Evolutionary conservation across 2,888 invertebrate genomes (phyloP).

Genomic region (Celastrina argiolus): DNA sequence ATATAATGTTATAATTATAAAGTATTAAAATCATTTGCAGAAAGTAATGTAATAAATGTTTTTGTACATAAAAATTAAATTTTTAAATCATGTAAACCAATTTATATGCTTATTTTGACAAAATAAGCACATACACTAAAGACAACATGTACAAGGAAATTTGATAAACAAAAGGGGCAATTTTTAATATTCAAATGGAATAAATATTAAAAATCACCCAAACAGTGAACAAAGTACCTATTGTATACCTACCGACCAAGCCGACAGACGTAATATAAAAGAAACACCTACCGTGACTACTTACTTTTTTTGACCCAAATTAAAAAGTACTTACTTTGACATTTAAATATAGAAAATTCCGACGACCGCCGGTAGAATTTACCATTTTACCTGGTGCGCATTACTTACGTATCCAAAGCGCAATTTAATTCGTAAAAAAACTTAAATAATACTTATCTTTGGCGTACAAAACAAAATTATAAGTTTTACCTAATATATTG

Average conservation of each 20-base stretch:
- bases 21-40: too few species aligned
- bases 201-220: conserved; percentile 23
- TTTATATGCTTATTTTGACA: neutral
- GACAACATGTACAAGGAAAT: conserved; percentile 27
- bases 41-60: too few species aligned
- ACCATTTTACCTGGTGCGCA: conserved; percentile 60
- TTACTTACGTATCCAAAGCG: conserved; percentile 54
- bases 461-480: neutral
- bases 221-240: conserved; percentile 29
- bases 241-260: conserved; percentile 59
- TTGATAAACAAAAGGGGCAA: conserved; percentile 3
- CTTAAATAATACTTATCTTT: conserved; percentile 24
- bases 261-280: conserved; percentile 45
- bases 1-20: neutral
- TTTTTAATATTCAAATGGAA: conserved; percentile 20
- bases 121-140: neutral
- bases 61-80: too few species aligned
- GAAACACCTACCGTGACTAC: conserved; percentile 54
- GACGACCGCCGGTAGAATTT: conserved; percentile 22
- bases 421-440: conserved; percentile 31
- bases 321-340: conserved; percentile 30
- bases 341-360: conserved; percentile 22
- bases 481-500: conserved; percentile 3
- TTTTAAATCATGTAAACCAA: conserved; percentile 22
- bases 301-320: conserved; percentile 31